Conservation (phyloP, 1,140 invertebrate species). For the Holotrichia oblita region DNA sequence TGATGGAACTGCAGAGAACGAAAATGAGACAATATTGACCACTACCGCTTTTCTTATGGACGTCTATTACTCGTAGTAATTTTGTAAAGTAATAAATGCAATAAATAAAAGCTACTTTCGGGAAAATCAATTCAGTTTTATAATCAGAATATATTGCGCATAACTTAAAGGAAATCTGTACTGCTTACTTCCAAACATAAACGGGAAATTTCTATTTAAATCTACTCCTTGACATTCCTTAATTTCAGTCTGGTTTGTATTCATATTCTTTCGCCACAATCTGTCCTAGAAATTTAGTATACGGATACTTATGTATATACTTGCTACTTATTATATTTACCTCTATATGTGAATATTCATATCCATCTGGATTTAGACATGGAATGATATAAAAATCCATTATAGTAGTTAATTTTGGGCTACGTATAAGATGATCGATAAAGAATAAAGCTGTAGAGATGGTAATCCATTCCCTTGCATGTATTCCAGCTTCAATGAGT, state of each 20-base stretch:
- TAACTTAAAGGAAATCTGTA: background rate
- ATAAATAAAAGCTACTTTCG: too few relatives aligned
- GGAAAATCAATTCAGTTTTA: too few relatives aligned
- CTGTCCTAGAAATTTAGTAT: constrained; percentile 47
- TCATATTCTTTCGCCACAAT: constrained; percentile 59
- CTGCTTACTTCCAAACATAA: constrained; percentile 54
- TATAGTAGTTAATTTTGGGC: constrained; percentile 62
- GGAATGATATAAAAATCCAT: constrained; percentile 72
- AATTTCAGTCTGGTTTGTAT: constrained; percentile 43
- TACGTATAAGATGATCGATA: constrained; percentile 66
- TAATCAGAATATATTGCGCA: background rate
- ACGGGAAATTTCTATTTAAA: constrained; percentile 61
- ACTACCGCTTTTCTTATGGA: too few relatives aligned
- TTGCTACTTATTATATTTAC: constrained; percentile 41
- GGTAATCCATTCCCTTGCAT: constrained; percentile 75
- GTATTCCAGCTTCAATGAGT: constrained; percentile 67
- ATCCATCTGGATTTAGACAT: constrained; percentile 67
- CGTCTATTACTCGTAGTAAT: too few relatives aligned
- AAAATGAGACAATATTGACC: too few relatives aligned
- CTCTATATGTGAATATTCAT: constrained; percentile 59
- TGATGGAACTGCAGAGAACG: too few relatives aligned
- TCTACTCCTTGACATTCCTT: constrained; percentile 57
- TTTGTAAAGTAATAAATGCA: too few relatives aligned
- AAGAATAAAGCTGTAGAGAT: constrained; percentile 70
- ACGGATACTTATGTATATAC: background rate